These are phyloP conservation scores for Eurois occulta DNA, from an alignment of 2,888 invertebrate species.

Conservation along the genomic window DNA sequence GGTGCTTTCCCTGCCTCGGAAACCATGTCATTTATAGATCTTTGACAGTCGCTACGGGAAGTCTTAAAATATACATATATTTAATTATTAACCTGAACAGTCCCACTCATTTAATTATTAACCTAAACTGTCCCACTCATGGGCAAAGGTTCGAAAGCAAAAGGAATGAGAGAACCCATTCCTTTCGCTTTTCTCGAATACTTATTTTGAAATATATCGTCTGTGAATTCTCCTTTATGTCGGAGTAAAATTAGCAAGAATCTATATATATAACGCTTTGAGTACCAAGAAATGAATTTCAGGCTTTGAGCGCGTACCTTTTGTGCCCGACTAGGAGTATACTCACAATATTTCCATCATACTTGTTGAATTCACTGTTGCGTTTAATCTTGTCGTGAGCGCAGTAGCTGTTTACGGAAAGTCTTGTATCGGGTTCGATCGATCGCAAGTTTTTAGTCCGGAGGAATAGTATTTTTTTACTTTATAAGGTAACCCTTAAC, in stretches of 20 bases:
- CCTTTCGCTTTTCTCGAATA: background rate
- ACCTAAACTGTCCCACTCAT: background rate
- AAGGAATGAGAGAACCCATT: too few species aligned
- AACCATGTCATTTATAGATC: background rate
- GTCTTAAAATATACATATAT: background rate
- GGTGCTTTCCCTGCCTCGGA: background rate
- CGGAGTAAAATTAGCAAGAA: conserved; percentile 1
- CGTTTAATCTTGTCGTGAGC: background rate
- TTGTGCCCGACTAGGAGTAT: conserved; percentile 6
- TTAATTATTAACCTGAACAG: background rate
- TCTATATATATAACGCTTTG: conserved; percentile 13
- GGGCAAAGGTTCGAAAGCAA: too few species aligned
- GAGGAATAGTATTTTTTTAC: background rate
- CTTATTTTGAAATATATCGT: background rate
- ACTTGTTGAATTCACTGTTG: conserved; percentile 1
- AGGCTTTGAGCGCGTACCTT: background rate
- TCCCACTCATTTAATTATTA: too few species aligned
- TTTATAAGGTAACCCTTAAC: background rate
- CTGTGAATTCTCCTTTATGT: background rate
- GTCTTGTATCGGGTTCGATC: background rate
- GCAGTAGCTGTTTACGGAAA: background rate
- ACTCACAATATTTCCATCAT: background rate
- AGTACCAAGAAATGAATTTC: conserved; percentile 12
- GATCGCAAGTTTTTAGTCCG: background rate
- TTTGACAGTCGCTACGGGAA: background rate